Percentiles rank a stretch among this genome's conserved stretches.
Evolutionary conservation across 2,888 invertebrate species (phyloP).

Genomic region (Trichacis sp.): DNA sequence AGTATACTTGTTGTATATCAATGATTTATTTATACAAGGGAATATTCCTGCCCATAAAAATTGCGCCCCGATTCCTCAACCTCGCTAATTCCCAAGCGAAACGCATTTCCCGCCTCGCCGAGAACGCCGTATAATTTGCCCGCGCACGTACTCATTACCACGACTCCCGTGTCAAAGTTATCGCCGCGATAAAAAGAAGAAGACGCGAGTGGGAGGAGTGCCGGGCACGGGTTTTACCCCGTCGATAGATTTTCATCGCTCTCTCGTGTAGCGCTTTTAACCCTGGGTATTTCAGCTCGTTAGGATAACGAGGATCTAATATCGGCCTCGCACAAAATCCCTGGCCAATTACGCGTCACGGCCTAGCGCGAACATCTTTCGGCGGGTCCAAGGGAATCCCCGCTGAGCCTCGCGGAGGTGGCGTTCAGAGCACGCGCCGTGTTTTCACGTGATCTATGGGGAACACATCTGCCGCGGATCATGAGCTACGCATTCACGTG

Average conservation of each 20-base stretch:
- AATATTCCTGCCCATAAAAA: too few relatives aligned
- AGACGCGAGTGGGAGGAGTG: constrained; percentile 2
- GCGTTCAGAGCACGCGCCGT: constrained; percentile 26
- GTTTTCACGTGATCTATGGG: constrained; percentile 61
- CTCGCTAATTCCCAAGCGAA: background rate
- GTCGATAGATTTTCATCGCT: constrained; percentile 53
- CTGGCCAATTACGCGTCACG: constrained; percentile 65
- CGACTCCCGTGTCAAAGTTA: constrained; percentile 26
- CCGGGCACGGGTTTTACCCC: constrained; percentile 31
- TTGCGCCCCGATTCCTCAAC: too few relatives aligned
- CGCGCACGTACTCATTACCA: constrained; percentile 5
- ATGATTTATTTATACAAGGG: too few relatives aligned
- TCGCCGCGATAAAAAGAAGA: constrained; percentile 15
- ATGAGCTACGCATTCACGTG: constrained; percentile 66
- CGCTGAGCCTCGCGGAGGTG: background rate
- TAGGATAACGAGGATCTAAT: constrained; percentile 69
- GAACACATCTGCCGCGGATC: constrained; percentile 63
- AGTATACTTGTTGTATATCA: too few relatives aligned
- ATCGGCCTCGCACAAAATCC: constrained; percentile 61
- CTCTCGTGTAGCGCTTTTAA: constrained; percentile 53
- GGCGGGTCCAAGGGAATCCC: constrained; percentile 42
- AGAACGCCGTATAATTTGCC: background rate
- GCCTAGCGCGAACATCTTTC: constrained; percentile 53
- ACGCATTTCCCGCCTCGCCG: background rate
- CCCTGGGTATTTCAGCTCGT: constrained; percentile 65